Evolutionary conservation across 2,797 vertebrate species (phyloP).

Genomic region (Acropternis orthonyx): DNA sequence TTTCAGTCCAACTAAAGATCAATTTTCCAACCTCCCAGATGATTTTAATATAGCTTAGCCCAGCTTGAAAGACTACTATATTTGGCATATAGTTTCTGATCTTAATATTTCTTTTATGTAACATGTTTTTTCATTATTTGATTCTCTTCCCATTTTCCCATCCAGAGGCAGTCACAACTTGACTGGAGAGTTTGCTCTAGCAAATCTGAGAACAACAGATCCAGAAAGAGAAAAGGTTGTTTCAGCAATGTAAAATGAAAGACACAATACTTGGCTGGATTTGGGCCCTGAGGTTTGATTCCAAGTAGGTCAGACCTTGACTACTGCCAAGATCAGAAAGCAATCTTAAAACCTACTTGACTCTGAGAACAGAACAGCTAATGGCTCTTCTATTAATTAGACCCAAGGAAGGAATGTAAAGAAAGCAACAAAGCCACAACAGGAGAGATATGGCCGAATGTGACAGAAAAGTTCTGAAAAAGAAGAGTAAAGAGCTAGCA

Average conservation of each 20-base stretch:
- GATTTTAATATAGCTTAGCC: not conserved
- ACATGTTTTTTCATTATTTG: not conserved
- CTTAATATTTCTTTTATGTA: not conserved
- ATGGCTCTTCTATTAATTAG: not conserved
- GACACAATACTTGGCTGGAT: not conserved
- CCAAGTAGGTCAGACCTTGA: not conserved
- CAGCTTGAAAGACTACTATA: not conserved
- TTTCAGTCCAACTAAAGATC: not conserved
- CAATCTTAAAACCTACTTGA: not conserved
- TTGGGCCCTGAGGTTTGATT: not conserved
- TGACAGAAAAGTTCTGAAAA: not conserved
- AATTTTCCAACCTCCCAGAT: not conserved
- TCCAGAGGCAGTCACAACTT: not conserved
- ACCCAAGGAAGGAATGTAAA: not conserved
- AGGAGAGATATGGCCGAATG: not conserved
- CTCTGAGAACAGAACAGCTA: not conserved
- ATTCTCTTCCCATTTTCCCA: not conserved
- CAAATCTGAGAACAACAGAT: not conserved
- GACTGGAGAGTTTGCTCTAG: not conserved
- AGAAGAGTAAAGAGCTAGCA: not conserved
- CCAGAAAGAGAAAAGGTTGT: not conserved
- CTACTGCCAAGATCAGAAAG: not conserved
- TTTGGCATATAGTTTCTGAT: not conserved
- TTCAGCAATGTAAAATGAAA: not conserved
- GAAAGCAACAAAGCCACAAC: not conserved